phyloP scores from a whole-genome alignment of 2,797 vertebrate genomes.

The Muscicapa striata region DNA sequence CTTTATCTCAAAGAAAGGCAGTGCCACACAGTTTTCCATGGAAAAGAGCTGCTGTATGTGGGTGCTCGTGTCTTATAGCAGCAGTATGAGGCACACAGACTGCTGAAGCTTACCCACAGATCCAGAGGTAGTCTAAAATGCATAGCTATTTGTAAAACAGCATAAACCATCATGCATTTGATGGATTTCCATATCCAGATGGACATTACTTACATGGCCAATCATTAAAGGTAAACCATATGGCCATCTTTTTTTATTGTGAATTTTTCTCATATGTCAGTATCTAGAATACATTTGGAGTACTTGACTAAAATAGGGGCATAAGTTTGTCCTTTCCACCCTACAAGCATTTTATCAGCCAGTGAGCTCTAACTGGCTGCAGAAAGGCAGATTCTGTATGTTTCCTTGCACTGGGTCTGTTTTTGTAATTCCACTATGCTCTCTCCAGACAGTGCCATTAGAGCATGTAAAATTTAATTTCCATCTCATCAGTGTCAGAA shows the following conservation, averaged over 20 bases:
- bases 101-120: background rate
- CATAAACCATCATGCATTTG: background rate
- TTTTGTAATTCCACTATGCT: constrained; percentile 43
- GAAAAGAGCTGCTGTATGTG: background rate
- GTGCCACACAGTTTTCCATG: background rate
- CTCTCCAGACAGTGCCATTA: constrained; percentile 57
- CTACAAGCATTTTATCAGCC: background rate
- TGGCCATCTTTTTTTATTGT: background rate
- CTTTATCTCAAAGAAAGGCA: background rate
- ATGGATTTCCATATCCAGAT: background rate
- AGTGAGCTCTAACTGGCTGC: background rate
- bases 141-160: background rate
- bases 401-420: background rate
- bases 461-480: constrained; percentile 73
- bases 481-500: constrained; percentile 68
- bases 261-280: background rate
- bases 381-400: background rate
- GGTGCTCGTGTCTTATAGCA: background rate
- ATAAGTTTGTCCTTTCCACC: background rate
- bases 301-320: background rate
- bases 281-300: background rate
- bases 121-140: constrained; percentile 2
- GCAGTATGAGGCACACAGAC: background rate
- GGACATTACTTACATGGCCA: constrained; percentile 20
- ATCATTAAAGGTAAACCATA: background rate